Percentiles rank a stretch among this genome's conserved stretches.
Evolutionary conservation across 2,113 vertebrate species (phyloP).

Genomic region (Nannobrachium achirus): DNA sequence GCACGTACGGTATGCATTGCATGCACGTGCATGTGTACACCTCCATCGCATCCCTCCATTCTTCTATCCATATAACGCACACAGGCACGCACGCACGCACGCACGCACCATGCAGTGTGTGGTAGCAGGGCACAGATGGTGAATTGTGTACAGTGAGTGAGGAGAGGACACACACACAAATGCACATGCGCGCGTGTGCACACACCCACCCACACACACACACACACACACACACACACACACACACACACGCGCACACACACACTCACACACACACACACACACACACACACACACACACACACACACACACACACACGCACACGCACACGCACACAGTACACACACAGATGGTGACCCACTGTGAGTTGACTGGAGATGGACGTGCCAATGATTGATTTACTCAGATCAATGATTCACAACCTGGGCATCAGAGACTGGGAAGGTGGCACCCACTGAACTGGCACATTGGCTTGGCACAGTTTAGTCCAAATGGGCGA

Average conservation of each 20-base stretch:
- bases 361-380: constrained; percentile 58
- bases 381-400: constrained; percentile 72
- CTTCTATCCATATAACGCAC: no score
- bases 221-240: neutral
- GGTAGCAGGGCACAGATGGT: constrained; percentile 55
- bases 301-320: constrained; percentile 13
- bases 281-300: constrained; percentile 9
- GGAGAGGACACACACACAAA: neutral
- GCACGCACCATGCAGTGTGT: constrained; percentile 5
- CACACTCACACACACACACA: constrained; percentile 58
- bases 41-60: no score
- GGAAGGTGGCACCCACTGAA: constrained; percentile 54
- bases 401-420: constrained; percentile 77
- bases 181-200: neutral
- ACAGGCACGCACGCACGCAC: neutral
- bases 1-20: neutral
- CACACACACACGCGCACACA: constrained; percentile 47
- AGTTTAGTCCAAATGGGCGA: constrained; percentile 2
- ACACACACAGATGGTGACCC: constrained; percentile 72
- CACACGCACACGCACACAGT: constrained; percentile 53
- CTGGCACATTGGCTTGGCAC: constrained; percentile 47
- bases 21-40: neutral
- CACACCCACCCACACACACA: neutral
- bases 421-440: constrained; percentile 70
- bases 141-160: constrained; percentile 11